Base-by-base conservation (phyloP, 2,888 invertebrate species). In the Salticus scenicus region DNA sequence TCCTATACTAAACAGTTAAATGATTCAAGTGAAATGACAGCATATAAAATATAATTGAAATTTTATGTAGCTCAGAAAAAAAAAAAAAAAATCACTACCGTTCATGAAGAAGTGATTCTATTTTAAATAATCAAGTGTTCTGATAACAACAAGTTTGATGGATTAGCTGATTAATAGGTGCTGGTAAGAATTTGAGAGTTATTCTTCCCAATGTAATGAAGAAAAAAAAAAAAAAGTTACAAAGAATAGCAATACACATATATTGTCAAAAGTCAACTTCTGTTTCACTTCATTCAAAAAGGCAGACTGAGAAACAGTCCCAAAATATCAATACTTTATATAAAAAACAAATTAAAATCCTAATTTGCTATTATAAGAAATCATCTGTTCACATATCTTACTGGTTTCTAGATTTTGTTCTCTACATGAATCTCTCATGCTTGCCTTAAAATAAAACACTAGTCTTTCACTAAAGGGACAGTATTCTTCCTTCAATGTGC, bases 301-400 rank as follows among this genome's bases (percentile, higher is more conserved):
- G 71, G 72, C 72, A 76, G 72, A 84, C 66, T 30, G 67, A 66
- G 63, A 82, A 78, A 84, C 84, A 77, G 84, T 84, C 84, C 84
- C 84, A 37, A 77, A 73, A 84, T 84, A 84, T 84, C 84, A 84
- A 78, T 84, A 84, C 78, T 84, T 84, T 84, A 71, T 84, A 84
- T 69, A 77, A 77, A 47, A 17, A 57, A 57, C 8, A 57, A 24
- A 24, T 24, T 37, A 4, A 37, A 37, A 57, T 28, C 28, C 83
- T 42, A n/a, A 77, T 73, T 84, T 73, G 77, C 72, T 77, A 57
- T 83, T 76, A n/a, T n/a, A 41, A 71, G 27, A 77, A 64, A 69
- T 51, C 78, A 72, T 84, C 51, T 74, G 81, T 77, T 72, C 84
- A 84, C 84, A 84, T 84, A 84, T 84, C 84, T 76, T 83, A 66